Conservation (phyloP, 2,888 invertebrate genomes). For the Margaritifera margaritifera region DNA sequence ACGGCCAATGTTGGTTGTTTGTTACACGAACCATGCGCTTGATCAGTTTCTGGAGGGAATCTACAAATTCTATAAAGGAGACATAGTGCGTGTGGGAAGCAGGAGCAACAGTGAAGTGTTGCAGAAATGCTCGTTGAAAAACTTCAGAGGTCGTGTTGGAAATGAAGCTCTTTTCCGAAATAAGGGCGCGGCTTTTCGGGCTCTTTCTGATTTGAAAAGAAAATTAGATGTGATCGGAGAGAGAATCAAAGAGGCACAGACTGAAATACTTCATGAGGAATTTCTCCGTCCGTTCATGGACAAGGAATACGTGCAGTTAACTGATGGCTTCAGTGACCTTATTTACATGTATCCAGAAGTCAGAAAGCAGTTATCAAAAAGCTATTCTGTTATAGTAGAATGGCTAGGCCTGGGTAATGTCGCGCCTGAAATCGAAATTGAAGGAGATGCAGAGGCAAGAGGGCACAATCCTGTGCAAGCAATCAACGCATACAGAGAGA, state of each 20-base stretch:
- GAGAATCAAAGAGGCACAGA: constrained; percentile 44
- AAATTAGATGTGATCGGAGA: constrained; percentile 42
- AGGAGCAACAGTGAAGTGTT: constrained; percentile 59
- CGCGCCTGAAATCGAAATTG: constrained; percentile 18
- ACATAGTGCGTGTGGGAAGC: constrained; percentile 65
- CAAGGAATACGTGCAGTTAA: constrained; percentile 7
- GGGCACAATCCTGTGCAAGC: too few relatives aligned
- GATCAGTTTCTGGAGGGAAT: constrained; percentile 73
- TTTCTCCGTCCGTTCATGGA: constrained; percentile 38
- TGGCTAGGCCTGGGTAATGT: constrained; percentile 49
- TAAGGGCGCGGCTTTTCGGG: constrained; percentile 25
- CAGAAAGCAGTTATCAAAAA: constrained; percentile 14
- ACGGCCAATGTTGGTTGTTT: constrained; percentile 70
- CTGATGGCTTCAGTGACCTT: constrained; percentile 21
- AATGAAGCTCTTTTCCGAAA: constrained; percentile 27
- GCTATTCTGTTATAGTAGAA: constrained; percentile 35
- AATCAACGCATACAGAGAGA: too few relatives aligned
- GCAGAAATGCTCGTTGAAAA: constrained; percentile 34
- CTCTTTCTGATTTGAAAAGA: constrained; percentile 36
- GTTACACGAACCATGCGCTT: constrained; percentile 72
- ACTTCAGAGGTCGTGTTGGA: constrained; percentile 30
- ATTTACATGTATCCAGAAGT: constrained; percentile 25
- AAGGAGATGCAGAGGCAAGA: too few relatives aligned
- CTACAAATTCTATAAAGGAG: constrained; percentile 46
- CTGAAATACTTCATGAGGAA: constrained; percentile 53